A percentile compares a stretch with the other conserved stretches of the same genome.
These are phyloP conservation scores for Huso huso DNA, from an alignment of 2,797 vertebrate species.

Conservation along the genomic window DNA sequence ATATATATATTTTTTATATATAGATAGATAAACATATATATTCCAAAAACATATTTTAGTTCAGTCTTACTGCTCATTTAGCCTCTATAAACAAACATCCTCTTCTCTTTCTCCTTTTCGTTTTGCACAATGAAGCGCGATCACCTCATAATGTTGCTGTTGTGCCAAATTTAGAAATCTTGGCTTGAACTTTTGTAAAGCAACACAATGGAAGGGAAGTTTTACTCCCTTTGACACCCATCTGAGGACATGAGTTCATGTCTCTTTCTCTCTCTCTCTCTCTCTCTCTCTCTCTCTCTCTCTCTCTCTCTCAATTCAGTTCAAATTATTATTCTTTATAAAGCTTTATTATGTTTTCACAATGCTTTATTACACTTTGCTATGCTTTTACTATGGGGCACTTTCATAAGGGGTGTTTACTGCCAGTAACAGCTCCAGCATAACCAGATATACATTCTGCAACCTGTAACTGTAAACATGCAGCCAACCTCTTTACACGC, in stretches of 20 bases:
- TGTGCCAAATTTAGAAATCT: constrained; percentile 10
- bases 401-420: too few relatives aligned
- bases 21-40: not conserved
- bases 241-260: constrained; percentile 1
- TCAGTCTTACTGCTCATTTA: too few relatives aligned
- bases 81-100: not conserved
- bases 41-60: not conserved
- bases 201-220: constrained; percentile 9
- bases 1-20: not conserved
- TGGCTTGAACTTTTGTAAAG: constrained; percentile 2
- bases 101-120: not conserved
- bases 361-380: too few relatives aligned
- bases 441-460: too few relatives aligned
- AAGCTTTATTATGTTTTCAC: too few relatives aligned
- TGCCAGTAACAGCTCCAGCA: too few relatives aligned
- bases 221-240: constrained; percentile 5
- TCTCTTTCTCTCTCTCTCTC: not conserved
- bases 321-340: too few relatives aligned
- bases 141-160: constrained; percentile 2
- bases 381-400: too few relatives aligned
- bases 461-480: too few relatives aligned
- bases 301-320: too few relatives aligned
- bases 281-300: too few relatives aligned
- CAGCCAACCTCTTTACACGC: too few relatives aligned
- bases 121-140: not conserved